A percentile compares a stretch with the other conserved stretches of the same genome.
Conservation (phyloP, 2,113 vertebrate genomes). For the Hiodon tergisus region DNA sequence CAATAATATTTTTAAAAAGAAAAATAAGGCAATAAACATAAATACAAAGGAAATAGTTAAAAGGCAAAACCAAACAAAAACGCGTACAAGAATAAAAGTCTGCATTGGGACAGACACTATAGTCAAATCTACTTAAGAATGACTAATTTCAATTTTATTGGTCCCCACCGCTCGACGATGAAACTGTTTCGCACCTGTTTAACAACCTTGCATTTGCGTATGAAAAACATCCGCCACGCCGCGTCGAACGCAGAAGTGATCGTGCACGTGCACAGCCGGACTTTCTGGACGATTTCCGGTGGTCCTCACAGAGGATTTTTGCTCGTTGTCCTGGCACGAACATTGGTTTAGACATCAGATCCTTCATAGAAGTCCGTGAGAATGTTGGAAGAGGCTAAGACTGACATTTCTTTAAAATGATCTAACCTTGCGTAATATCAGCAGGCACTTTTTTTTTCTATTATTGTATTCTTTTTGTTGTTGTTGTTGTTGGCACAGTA, state of each 20-base stretch:
- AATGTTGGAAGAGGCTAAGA: slow-evolving; percentile 42
- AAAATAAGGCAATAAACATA: slow-evolving; percentile 78
- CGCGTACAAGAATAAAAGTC: slow-evolving; percentile 62
- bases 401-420: slow-evolving; percentile 32
- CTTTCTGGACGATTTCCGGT: slow-evolving; percentile 23
- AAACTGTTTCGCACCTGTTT: slow-evolving; percentile 14
- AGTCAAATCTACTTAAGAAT: slow-evolving; percentile 33
- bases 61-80: slow-evolving; percentile 22
- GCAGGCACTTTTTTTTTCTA: slow-evolving; percentile 77
- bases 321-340: slow-evolving; percentile 53
- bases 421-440: slow-evolving; percentile 57
- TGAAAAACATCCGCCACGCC: neutral
- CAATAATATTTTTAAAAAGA: slow-evolving; percentile 68
- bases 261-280: neutral
- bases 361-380: slow-evolving; percentile 45
- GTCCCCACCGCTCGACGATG: slow-evolving; percentile 43
- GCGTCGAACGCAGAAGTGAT: neutral
- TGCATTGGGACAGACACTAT: slow-evolving; percentile 64
- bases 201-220: neutral
- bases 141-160: slow-evolving; percentile 39
- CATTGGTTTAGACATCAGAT: slow-evolving; percentile 11
- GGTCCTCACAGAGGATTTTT: slow-evolving; percentile 70
- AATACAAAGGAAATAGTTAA: slow-evolving; percentile 73
- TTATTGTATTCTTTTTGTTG: slow-evolving; percentile 20
- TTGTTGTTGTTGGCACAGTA: too few relatives aligned